These are phyloP conservation scores for Sapajus apella DNA, from an alignment of 2,113 vertebrate species.

Conservation along the genomic window DNA sequence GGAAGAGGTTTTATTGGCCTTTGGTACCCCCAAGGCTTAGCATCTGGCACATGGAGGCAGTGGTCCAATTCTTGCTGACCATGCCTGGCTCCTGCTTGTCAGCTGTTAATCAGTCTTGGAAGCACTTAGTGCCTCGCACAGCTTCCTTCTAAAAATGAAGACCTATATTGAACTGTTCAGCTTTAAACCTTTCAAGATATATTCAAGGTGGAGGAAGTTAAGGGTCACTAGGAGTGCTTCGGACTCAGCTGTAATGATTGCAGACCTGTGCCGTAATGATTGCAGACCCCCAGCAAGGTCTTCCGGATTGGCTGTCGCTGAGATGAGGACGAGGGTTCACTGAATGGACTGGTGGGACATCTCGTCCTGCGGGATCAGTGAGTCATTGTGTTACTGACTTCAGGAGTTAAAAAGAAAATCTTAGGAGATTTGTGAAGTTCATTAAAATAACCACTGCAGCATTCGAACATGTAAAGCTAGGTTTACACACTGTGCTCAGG, in stretches of 20 bases:
- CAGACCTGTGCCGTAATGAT: neutral
- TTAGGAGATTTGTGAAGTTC: neutral
- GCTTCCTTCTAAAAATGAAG: neutral
- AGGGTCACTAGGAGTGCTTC: neutral
- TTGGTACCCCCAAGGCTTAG: neutral
- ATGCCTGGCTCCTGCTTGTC: neutral
- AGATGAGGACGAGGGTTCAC: neutral
- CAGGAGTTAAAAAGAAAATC: neutral
- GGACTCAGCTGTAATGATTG: neutral
- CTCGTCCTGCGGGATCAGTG: neutral
- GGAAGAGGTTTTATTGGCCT: neutral
- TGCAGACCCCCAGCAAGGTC: neutral
- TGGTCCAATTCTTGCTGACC: no score
- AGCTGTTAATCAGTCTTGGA: neutral
- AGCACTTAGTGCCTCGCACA: neutral
- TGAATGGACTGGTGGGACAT: no score
- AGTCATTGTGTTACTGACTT: neutral
- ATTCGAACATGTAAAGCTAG: neutral
- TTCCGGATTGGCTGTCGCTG: neutral
- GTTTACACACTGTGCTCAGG: rapidly evolving
- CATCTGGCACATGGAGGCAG: rapidly evolving
- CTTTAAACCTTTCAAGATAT: neutral
- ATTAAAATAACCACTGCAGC: neutral
- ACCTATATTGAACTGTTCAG: neutral
- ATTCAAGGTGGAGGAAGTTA: neutral